Evolutionary conservation across 2,113 vertebrate genomes (phyloP), one percentile per base, ranked within the genome.

Genomic region (Sinocyclocheilus grahami): DNA sequence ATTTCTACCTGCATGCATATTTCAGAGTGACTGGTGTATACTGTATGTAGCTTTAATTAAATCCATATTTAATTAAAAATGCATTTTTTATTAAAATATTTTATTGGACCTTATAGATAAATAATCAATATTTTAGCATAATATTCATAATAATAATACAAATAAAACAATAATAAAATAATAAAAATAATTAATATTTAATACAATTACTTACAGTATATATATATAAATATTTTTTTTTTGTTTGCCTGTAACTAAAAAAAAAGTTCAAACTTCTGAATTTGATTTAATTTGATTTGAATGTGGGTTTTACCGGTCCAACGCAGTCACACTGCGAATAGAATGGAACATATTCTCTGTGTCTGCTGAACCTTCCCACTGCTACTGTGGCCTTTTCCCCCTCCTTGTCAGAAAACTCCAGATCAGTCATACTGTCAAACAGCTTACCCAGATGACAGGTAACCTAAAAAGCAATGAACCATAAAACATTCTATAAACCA

Each of bases 331-430:
- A 95, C 5, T 87, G 82, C 0, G 65, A 86, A 83, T 85, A 92
- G 86, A 97, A 96, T 0, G 89, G 83, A 77, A 97, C 91, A 87
- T 91, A 93, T 20, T 96, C 94, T 87, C 91, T 94, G 88, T 96
- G 95, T 94, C 93, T 96, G 90, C 95, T 96, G 90, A 93, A 95
- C 95, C 95, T 97, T 9, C 95, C 95, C 42, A 94, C 30, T 8
- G 93, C 94, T 84, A 65, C 51, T 88, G 92, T 94, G 24, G 85
- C 77, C 22, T 88, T 89, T 46, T 90, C 89, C 60, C 84, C 37
- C 55, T 89, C 76, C n/a, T 88, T 74, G 2, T 87, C 84, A 80
- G 90, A 88, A 92, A 97, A 97, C 86, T 94, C 91, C 72, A 96
- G 91, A 91, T 95, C 92, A 30, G 92, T 89, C 71, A 94, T 86